These are phyloP conservation scores for Falco punctatus DNA, from an alignment of 2,113 vertebrate genomes.

Conservation along the genomic window DNA sequence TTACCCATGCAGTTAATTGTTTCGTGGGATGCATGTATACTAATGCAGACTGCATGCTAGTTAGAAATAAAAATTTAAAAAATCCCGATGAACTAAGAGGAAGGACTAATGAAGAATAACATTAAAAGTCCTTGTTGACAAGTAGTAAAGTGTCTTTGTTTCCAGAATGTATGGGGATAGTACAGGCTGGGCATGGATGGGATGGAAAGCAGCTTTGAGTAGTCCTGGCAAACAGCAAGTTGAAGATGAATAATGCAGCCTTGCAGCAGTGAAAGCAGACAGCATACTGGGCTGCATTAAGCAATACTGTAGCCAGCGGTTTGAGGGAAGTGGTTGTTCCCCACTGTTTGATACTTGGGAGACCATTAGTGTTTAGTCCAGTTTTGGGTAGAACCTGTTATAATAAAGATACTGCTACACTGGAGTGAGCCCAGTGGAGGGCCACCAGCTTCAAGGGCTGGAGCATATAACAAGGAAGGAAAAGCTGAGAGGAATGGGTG, in stretches of 20 bases:
- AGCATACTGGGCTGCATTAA: background rate
- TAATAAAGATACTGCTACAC: rapidly evolving
- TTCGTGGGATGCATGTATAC: rapidly evolving
- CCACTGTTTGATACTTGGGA: background rate
- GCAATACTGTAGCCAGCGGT: background rate
- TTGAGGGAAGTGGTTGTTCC: background rate
- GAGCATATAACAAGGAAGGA: background rate
- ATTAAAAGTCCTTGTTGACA: background rate
- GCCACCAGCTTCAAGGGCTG: background rate
- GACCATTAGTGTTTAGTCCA: background rate
- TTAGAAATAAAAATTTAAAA: background rate
- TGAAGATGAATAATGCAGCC: background rate
- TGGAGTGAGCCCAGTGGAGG: background rate
- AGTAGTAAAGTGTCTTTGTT: background rate
- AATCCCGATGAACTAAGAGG: background rate
- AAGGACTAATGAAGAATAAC: background rate
- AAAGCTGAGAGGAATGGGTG: background rate
- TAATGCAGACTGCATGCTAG: background rate
- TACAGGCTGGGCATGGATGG: background rate
- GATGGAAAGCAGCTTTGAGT: background rate
- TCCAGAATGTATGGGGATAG: background rate
- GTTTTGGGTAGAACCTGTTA: background rate
- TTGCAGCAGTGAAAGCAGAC: background rate
- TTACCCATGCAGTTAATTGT: background rate
- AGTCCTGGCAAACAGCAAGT: background rate